phyloP scores from a whole-genome alignment of 2,888 invertebrate species.

The Oxyscelio sp. region DNA sequence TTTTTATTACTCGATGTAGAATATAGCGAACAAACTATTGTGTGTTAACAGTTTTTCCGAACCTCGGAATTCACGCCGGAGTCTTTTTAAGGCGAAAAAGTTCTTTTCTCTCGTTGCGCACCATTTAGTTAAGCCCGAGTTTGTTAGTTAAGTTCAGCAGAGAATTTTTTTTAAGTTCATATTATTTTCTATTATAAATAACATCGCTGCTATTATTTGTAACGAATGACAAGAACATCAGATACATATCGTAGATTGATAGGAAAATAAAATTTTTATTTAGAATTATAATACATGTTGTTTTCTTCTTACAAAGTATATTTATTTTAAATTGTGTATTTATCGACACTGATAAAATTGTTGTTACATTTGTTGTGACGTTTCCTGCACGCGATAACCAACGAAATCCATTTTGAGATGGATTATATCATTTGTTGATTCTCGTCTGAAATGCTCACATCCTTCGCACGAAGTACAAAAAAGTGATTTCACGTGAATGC shows the following conservation, averaged over 20 bases:
- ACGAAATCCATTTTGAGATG: constrained; percentile 32
- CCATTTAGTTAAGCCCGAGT: constrained; percentile 40
- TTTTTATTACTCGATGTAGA: constrained; percentile 87
- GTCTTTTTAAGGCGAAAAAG: constrained; percentile 40
- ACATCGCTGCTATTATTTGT: constrained; percentile 43
- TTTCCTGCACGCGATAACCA: constrained; percentile 44
- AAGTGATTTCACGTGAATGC: constrained; percentile 68
- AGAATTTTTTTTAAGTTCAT: constrained; percentile 2
- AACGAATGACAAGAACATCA: constrained; percentile 66
- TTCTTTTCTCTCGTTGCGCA: constrained; percentile 45
- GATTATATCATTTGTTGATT: constrained; percentile 25
- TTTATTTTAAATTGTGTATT: constrained; percentile 51
- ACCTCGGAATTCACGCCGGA: constrained; percentile 73
- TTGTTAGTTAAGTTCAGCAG: constrained; percentile 45
- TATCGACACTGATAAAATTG: constrained; percentile 25
- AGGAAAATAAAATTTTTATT: constrained; percentile 49
- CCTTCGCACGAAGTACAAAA: constrained; percentile 50
- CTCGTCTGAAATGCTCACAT: constrained; percentile 57
- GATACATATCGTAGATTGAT: constrained; percentile 74
- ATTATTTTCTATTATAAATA: constrained; percentile 13
- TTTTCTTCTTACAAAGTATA: constrained; percentile 50
- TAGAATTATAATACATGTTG: constrained; percentile 54
- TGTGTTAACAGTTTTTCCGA: constrained; percentile 58
- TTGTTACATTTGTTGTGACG: constrained; percentile 51
- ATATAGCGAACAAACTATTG: constrained; percentile 64